Conservation (phyloP, 2,888 invertebrate species). For the Pristionchus maxplancki region DNA sequence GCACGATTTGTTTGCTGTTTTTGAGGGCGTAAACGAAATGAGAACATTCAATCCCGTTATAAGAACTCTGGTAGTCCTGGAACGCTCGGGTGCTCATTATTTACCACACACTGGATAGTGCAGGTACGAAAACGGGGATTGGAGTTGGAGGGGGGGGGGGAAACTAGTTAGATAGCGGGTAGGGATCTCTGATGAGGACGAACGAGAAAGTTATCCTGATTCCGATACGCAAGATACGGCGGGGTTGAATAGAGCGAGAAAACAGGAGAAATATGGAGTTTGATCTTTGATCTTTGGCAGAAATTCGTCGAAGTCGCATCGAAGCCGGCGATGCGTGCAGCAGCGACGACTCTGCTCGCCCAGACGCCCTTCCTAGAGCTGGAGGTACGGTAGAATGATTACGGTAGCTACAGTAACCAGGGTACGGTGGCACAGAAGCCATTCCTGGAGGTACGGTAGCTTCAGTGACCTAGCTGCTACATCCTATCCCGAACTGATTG, state of each 20-base stretch:
- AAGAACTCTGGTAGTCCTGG: background rate
- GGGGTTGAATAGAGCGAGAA: too few species aligned
- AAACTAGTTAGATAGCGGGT: background rate
- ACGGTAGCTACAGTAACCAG: background rate
- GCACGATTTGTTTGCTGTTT: background rate
- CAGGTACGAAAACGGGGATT: background rate
- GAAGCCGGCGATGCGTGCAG: slow-evolving; percentile 72
- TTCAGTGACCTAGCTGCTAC: too few species aligned
- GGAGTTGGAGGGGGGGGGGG: background rate
- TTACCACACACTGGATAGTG: background rate
- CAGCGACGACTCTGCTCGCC: slow-evolving; percentile 73
- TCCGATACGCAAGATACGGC: too few species aligned
- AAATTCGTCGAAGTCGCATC: slow-evolving; percentile 77
- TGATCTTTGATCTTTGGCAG: slow-evolving; percentile 55
- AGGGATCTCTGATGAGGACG: background rate
- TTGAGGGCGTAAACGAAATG: background rate
- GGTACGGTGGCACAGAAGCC: too few species aligned
- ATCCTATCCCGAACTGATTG: too few species aligned
- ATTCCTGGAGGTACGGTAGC: background rate
- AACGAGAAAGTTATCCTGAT: too few species aligned
- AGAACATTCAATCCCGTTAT: background rate
- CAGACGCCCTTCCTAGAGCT: slow-evolving; percentile 77
- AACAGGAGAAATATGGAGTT: background rate
- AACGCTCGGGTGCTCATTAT: background rate
- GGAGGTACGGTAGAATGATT: slow-evolving; percentile 49